Conservation (phyloP, 2,797 vertebrate species). For the Hemitrygon akajei region DNA sequence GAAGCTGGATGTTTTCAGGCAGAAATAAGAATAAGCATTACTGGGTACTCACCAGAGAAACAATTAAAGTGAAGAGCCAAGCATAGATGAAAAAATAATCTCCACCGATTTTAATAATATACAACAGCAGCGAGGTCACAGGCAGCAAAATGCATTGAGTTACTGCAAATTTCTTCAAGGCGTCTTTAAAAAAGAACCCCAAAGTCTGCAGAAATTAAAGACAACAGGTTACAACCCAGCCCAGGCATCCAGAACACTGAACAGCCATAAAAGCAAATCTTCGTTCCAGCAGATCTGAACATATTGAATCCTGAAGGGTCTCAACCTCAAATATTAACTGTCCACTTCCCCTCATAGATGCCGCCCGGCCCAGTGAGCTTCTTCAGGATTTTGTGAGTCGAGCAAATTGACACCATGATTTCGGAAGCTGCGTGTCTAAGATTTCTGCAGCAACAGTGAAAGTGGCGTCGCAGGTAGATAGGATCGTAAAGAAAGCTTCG, state of each 20-base stretch:
- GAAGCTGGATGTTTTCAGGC: not conserved
- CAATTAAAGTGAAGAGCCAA: slow-evolving; percentile 89
- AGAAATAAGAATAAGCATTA: not conserved
- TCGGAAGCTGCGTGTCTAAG: not conserved
- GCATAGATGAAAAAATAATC: slow-evolving; percentile 99
- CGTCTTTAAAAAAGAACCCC: slow-evolving; percentile 92
- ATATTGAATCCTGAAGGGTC: too few relatives aligned
- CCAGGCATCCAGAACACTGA: not conserved
- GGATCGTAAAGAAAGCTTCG: too few relatives aligned
- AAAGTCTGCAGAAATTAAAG: slow-evolving; percentile 65
- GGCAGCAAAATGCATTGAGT: slow-evolving; percentile 95
- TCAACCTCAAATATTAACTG: too few relatives aligned
- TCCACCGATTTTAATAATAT: slow-evolving; percentile 97
- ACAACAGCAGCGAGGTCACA: slow-evolving; percentile 89
- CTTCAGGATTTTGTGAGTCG: too few relatives aligned
- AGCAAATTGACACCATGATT: not conserved
- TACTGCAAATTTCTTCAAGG: slow-evolving; percentile 90
- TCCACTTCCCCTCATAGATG: too few relatives aligned
- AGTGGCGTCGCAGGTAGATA: too few relatives aligned
- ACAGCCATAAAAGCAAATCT: not conserved
- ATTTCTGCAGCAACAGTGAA: not conserved
- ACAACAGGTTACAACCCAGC: not conserved
- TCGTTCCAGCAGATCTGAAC: not conserved
- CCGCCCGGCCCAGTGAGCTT: too few relatives aligned
- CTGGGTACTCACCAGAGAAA: slow-evolving; percentile 80